Conservation (phyloP, 2,113 vertebrate species). For the Maccullochella peelii region DNA sequence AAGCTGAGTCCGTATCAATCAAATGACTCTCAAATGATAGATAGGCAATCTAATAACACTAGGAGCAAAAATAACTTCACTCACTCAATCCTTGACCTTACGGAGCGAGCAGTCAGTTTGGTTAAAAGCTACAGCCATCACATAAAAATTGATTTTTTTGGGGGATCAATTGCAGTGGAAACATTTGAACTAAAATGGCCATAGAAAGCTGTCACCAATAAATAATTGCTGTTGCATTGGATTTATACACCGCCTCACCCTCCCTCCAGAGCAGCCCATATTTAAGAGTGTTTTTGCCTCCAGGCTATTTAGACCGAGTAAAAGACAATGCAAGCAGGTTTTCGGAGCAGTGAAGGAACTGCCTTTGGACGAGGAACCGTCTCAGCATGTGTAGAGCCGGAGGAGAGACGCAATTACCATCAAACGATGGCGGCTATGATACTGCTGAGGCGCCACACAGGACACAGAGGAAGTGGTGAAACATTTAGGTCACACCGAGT, state of each 20-base stretch:
- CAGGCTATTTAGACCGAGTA: constrained; percentile 50
- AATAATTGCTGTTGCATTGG: constrained; percentile 65
- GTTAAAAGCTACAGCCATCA: constrained; percentile 76
- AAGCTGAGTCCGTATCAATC: constrained; percentile 73
- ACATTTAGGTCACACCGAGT: constrained; percentile 61
- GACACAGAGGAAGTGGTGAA: constrained; percentile 55
- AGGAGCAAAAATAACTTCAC: constrained; percentile 72
- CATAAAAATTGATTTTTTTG: constrained; percentile 78
- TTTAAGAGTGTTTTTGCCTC: constrained; percentile 45
- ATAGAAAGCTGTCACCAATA: constrained; percentile 65
- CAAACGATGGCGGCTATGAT: constrained; percentile 38
- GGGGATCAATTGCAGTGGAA: constrained; percentile 73
- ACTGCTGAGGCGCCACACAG: constrained; percentile 46
- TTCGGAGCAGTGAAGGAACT: constrained; percentile 62
- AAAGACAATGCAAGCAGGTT: constrained; percentile 77
- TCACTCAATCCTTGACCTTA: constrained; percentile 82
- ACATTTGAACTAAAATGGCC: constrained; percentile 68
- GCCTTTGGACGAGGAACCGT: constrained; percentile 75
- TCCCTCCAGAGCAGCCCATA: constrained; percentile 38
- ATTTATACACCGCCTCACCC: constrained; percentile 52
- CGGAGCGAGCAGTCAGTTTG: constrained; percentile 68
- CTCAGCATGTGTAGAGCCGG: constrained; percentile 65
- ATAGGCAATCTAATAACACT: constrained; percentile 78
- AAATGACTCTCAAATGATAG: constrained; percentile 62
- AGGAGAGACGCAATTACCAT: constrained; percentile 66